Evolutionary conservation across 2,113 vertebrate species (phyloP), one percentile per base, ranked within the genome.

Genomic region (Quiscalus mexicanus): DNA sequence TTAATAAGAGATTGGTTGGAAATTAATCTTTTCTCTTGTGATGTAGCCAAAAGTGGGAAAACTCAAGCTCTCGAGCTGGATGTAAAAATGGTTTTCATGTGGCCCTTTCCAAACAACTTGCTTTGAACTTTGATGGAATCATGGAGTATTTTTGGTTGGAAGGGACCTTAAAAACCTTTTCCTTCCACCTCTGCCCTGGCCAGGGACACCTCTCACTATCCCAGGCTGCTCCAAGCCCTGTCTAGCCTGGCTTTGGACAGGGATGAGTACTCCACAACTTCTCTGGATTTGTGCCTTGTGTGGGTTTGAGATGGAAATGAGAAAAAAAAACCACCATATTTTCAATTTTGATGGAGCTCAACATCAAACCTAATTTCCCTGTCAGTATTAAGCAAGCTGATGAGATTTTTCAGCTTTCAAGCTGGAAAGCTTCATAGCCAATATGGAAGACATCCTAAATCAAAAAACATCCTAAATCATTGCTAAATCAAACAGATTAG

Each of bases 351-450:
- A 44, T 73, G 11, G 28, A 69, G 10, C 35, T 12, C 28, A 78
- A 50, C 15, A 55, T 10, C 59, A 76, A 79, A 68, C 50, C 76
- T 86, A 62, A 44, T 95, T 91, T 96, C 47, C 19, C 37, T 49
- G 53, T 50, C 42, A 31, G 33, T 84, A 73, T 73, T 85, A 82
- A 89, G 41, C 39, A 44, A 67, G 25, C 20, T 95, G 91, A 74
- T 91, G 70, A 81, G 44, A 88, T 63, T 58, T 91, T 82, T 78
- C 39, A 52, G 9, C 88, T 93, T 94, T 86, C 42, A 70, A 53
- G 59, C 71, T 77, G 74, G 35, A 79, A 84, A 81, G 30, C 47
- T 83, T 63, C n/a, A 28, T 55, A n/a, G 12, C 31, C 67, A 55
- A 25, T 42, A 49, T 6, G 7, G 53, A 58, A 81, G 37, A 77